Conservation (phyloP, 2,888 invertebrate species). For the Amphipyra tragopoginis region DNA sequence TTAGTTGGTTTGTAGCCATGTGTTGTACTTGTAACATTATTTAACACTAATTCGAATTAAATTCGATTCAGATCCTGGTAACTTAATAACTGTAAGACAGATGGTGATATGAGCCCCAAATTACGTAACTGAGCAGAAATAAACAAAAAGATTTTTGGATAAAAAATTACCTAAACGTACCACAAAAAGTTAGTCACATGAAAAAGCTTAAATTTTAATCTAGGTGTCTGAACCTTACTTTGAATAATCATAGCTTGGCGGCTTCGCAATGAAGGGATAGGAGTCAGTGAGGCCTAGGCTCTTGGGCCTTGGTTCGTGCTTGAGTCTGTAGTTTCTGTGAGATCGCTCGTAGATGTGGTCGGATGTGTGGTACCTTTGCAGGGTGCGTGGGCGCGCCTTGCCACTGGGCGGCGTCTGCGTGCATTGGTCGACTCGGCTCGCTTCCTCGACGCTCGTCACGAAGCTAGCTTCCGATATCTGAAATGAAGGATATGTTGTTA, state of each 20-base stretch:
- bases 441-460: conserved; percentile 85
- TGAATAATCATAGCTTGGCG: conserved; percentile 81
- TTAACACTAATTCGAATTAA: too few species aligned
- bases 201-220: conserved; percentile 28
- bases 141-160: neutral
- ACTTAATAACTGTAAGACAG: too few species aligned
- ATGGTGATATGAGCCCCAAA: neutral
- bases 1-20: too few species aligned
- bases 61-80: too few species aligned
- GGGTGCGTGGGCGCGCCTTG: conserved; percentile 82
- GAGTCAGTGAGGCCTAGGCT: conserved; percentile 82
- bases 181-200: conserved; percentile 61
- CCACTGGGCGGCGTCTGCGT: conserved; percentile 86
- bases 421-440: conserved; percentile 81
- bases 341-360: conserved; percentile 84
- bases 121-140: neutral
- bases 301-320: conserved; percentile 76
- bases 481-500: conserved; percentile 14
- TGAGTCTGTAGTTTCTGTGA: conserved; percentile 69
- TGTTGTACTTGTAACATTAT: too few species aligned
- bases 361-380: conserved; percentile 89
- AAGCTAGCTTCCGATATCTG: conserved; percentile 87
- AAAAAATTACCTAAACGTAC: neutral
- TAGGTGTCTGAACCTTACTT: conserved; percentile 74
- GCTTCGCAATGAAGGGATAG: conserved; percentile 80